Evolutionary conservation across 1,140 invertebrate genomes (phyloP).

Genomic region (Trypoxylus dichotomus): DNA sequence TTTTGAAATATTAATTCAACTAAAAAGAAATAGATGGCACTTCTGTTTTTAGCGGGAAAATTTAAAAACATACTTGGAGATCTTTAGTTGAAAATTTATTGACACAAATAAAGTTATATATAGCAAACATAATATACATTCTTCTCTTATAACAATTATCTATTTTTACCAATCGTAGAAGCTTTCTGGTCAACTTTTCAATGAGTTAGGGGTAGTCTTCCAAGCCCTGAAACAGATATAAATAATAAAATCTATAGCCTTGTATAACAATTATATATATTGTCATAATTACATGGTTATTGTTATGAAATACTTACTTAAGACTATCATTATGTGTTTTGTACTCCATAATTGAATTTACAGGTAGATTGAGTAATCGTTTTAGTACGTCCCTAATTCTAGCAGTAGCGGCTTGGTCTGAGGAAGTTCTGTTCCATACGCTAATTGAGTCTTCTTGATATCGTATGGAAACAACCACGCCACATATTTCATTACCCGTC

Average conservation of each 20-base stretch:
- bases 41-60: too few relatives aligned
- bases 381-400: conserved; percentile 93
- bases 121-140: conserved; percentile 29
- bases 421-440: conserved; percentile 95
- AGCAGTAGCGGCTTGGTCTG: conserved; percentile 82
- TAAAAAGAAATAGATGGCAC: too few relatives aligned
- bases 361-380: conserved; percentile 91
- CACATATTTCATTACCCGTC: conserved; percentile 95
- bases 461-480: conserved; percentile 84
- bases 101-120: conserved; percentile 32
- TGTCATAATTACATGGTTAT: not conserved
- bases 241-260: too few relatives aligned
- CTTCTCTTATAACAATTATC: conserved; percentile 20
- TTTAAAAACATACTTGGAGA: not conserved
- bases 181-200: conserved; percentile 46
- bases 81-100: conserved; percentile 25
- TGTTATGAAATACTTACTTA: conserved; percentile 43
- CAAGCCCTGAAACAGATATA: conserved; percentile 43
- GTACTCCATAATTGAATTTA: conserved; percentile 93
- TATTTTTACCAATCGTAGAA: not conserved
- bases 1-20: too few relatives aligned
- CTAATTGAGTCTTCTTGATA: conserved; percentile 94
- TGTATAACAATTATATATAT: not conserved
- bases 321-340: conserved; percentile 79
- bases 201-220: conserved; percentile 43